Conservation (phyloP, 2,113 vertebrate species). For the Madoqua kirkii region DNA sequence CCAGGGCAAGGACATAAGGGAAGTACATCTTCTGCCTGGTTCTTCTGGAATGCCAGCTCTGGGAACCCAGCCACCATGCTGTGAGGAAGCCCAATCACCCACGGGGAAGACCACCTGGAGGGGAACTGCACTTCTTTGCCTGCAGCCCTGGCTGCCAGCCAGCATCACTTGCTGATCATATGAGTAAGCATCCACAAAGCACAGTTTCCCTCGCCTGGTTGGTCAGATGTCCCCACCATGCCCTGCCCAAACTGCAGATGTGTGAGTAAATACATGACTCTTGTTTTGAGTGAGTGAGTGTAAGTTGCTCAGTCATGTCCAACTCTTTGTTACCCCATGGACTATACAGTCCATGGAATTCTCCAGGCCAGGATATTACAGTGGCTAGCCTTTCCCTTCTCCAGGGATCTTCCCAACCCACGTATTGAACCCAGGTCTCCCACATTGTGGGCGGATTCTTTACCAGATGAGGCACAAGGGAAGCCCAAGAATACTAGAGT, state of each 20-base stretch:
- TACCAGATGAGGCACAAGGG: not conserved
- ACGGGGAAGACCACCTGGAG: not conserved
- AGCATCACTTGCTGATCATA: not conserved
- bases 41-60: not conserved
- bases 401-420: not conserved
- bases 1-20: not conserved
- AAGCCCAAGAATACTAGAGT: not conserved
- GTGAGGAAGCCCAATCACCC: slow-evolving; percentile 27
- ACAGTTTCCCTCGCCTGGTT: not conserved
- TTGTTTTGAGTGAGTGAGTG: not conserved
- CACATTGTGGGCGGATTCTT: accelerated
- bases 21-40: not conserved
- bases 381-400: not conserved
- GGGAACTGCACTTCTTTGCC: not conserved
- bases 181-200: not conserved
- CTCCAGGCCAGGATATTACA: not conserved
- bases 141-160: not conserved
- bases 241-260: not conserved
- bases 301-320: not conserved
- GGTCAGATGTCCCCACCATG: not conserved
- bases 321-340: not conserved
- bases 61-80: not conserved
- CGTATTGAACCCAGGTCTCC: not conserved
- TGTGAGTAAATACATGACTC: not conserved
- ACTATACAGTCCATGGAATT: not conserved